A percentile compares a stretch with the other conserved stretches of the same genome.
Conservation (phyloP, 2,888 invertebrate species). For the Tenthredo notha region DNA sequence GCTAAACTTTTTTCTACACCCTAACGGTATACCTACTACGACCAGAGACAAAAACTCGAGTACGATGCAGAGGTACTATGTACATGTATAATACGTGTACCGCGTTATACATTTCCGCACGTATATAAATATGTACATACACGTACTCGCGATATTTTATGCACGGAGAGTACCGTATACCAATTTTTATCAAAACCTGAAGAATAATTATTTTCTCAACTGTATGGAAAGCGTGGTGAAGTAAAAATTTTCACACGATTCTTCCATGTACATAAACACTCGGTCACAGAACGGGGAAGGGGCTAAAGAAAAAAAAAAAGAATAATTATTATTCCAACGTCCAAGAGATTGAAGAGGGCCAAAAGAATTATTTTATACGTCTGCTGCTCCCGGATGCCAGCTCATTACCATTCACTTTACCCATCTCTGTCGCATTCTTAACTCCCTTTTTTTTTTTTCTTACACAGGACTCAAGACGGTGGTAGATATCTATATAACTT, state of each 20-base stretch:
- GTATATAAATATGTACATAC: not conserved
- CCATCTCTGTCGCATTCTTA: not conserved
- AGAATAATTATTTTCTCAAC: slow-evolving; percentile 2
- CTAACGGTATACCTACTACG: not conserved
- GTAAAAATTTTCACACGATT: not conserved
- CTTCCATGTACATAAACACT: not conserved
- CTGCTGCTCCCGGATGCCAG: not conserved
- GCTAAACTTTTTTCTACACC: slow-evolving; percentile 24
- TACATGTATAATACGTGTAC: not conserved
- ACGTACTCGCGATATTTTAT: not conserved
- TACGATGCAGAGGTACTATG: not conserved
- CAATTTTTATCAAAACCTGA: not conserved
- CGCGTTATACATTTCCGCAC: not conserved
- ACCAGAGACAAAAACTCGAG: not conserved
- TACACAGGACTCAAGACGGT: not conserved
- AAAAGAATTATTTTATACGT: slow-evolving; percentile 3
- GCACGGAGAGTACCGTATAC: not conserved
- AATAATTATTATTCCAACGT: not conserved
- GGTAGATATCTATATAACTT: not conserved
- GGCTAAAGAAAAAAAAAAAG: too few species aligned
- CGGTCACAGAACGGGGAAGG: not conserved
- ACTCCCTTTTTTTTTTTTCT: not conserved
- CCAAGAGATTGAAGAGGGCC: not conserved
- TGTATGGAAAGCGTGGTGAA: not conserved
- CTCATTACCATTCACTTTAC: slow-evolving; percentile 19